These are phyloP conservation scores for Chanos chanos DNA, from an alignment of 2,797 vertebrate species.

Conservation along the genomic window DNA sequence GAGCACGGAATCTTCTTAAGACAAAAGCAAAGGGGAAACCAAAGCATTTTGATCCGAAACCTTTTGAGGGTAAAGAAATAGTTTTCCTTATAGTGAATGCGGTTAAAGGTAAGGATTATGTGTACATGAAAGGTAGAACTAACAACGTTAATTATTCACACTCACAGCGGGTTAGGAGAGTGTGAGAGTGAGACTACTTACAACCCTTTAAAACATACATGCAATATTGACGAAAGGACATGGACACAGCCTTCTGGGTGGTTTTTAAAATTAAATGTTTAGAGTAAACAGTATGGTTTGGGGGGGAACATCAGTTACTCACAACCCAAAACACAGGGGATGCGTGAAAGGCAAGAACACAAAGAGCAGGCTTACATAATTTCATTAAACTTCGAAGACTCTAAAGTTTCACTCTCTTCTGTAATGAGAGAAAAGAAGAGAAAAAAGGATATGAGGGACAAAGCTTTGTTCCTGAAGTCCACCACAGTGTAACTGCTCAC, in stretches of 20 bases:
- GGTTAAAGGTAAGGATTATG: background rate
- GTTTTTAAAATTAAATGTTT: background rate
- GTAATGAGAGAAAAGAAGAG: background rate
- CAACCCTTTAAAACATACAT: conserved; percentile 12
- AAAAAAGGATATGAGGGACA: conserved; percentile 89
- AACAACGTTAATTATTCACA: conserved; percentile 31
- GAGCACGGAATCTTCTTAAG: conserved; percentile 8
- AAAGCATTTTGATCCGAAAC: no score
- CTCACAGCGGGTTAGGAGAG: background rate
- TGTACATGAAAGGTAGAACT: conserved; percentile 7
- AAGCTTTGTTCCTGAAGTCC: conserved; percentile 91
- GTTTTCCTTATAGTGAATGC: background rate
- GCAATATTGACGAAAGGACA: no score
- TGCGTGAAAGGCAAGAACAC: background rate
- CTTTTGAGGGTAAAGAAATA: background rate
- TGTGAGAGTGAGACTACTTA: background rate
- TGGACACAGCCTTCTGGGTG: background rate
- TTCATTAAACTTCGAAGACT: background rate
- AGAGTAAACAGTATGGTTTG: background rate
- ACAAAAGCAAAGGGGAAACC: background rate
- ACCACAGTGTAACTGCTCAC: conserved; percentile 88
- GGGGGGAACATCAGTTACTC: background rate
- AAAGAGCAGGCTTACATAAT: background rate
- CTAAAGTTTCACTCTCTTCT: background rate
- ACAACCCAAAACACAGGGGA: background rate